These are phyloP conservation scores for Seira ritae DNA, from an alignment of 2,888 invertebrate species.

Conservation along the genomic window DNA sequence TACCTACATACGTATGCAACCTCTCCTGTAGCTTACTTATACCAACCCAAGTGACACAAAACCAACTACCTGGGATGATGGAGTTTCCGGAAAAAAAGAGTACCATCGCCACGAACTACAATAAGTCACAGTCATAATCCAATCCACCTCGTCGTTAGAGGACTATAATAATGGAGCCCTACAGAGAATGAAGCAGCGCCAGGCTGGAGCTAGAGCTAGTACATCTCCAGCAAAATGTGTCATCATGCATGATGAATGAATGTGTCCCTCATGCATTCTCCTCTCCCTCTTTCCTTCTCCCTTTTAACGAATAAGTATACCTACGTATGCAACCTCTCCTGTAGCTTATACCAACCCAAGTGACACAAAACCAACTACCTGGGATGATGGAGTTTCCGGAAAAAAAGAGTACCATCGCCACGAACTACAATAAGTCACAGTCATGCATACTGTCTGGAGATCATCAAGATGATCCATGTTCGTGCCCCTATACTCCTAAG, in stretches of 20 bases:
- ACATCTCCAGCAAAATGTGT: slow-evolving; percentile 39
- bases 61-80: neutral
- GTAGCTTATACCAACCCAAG: too few species aligned
- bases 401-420: neutral
- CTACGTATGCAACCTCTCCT: too few species aligned
- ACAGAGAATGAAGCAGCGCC: neutral
- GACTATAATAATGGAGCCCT: neutral
- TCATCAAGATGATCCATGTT: slow-evolving; percentile 5
- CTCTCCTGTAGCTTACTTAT: too few species aligned
- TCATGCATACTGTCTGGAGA: neutral
- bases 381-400: neutral
- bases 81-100: neutral
- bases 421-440: slow-evolving; percentile 11
- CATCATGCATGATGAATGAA: slow-evolving; percentile 66
- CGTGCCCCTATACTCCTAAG: neutral
- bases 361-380: neutral
- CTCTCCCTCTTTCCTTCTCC: slow-evolving; percentile 23
- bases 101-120: neutral
- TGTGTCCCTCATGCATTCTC: slow-evolving; percentile 59
- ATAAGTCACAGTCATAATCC: neutral
- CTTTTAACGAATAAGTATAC: slow-evolving; percentile 39
- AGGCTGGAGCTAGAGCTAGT: neutral
- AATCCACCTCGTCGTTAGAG: neutral
- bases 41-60: too few species aligned
- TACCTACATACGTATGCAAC: too few species aligned